A percentile compares a stretch with the other conserved stretches of the same genome.
Conservation (phyloP, 2,888 invertebrate species). For the Agriopis leucophaearia region DNA sequence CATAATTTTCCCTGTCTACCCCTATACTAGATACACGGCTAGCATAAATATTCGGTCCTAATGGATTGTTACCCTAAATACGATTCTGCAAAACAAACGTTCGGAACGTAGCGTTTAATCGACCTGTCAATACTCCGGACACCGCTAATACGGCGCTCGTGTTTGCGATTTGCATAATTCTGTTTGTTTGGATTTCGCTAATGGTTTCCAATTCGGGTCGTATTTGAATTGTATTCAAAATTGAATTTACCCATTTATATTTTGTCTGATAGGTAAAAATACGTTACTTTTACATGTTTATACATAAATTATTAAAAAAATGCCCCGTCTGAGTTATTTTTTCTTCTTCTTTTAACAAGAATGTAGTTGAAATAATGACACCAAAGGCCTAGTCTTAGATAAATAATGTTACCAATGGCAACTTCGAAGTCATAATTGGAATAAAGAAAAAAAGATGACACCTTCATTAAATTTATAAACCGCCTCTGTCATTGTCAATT, state of each 20-base stretch:
- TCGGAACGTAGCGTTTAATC: constrained; percentile 21
- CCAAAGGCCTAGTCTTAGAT: too few species aligned
- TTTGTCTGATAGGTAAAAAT: constrained; percentile 6
- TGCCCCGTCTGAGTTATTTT: too few species aligned
- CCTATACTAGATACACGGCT: too few species aligned
- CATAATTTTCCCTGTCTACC: too few species aligned
- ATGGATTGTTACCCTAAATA: constrained; percentile 2
- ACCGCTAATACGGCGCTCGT: constrained; percentile 28
- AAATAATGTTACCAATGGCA: too few species aligned
- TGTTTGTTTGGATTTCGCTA: constrained; percentile 29
- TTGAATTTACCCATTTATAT: constrained; percentile 14
- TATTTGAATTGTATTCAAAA: constrained; percentile 24
- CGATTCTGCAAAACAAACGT: constrained; percentile 26
- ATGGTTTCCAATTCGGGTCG: constrained; percentile 21
- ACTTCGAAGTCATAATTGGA: too few species aligned
- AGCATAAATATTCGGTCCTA: background rate
- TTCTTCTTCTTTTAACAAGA: too few species aligned
- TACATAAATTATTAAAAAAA: background rate
- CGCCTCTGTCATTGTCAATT: too few species aligned
- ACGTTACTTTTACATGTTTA: constrained; percentile 3
- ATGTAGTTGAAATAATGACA: too few species aligned
- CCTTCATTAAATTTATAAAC: too few species aligned
- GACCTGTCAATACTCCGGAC: constrained; percentile 33
- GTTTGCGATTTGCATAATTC: constrained; percentile 37
- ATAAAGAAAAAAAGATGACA: too few species aligned